Percentiles rank a stretch among this genome's conserved stretches.
Conservation (phyloP, 2,888 invertebrate species). For the Melipona bicolor region DNA sequence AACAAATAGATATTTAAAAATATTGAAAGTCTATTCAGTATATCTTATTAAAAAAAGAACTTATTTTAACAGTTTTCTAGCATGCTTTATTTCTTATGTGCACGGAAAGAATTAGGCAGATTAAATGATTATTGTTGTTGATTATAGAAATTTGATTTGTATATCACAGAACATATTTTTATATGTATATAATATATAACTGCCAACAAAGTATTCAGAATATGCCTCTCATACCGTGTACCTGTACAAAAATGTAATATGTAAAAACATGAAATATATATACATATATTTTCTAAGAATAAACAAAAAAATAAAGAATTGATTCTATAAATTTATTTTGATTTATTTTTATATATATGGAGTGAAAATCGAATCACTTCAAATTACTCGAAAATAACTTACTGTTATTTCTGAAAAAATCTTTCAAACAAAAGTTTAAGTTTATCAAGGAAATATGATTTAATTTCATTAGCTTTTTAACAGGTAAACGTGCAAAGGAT, state of each 20-base stretch:
- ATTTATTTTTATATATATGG: slow-evolving; percentile 70
- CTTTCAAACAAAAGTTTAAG: background rate
- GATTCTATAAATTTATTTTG: slow-evolving; percentile 68
- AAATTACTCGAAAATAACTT: no score
- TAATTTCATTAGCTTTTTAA: background rate
- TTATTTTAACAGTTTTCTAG: slow-evolving; percentile 27
- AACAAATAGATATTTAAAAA: slow-evolving; percentile 22
- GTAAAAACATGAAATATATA: slow-evolving; percentile 59
- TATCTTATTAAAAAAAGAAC: slow-evolving; percentile 13
- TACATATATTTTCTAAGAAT: slow-evolving; percentile 73
- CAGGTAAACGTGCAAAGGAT: background rate
- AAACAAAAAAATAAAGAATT: slow-evolving; percentile 61
- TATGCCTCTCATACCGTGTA: slow-evolving; percentile 65
- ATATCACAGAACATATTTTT: slow-evolving; percentile 64
- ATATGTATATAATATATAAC: slow-evolving; percentile 62
- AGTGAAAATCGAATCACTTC: background rate
- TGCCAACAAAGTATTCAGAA: slow-evolving; percentile 65
- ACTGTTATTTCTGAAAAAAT: background rate
- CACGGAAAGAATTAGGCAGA: slow-evolving; percentile 12
- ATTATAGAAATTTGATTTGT: slow-evolving; percentile 32
- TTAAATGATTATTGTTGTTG: slow-evolving; percentile 18
- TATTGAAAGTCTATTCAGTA: slow-evolving; percentile 26
- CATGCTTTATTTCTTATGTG: slow-evolving; percentile 12
- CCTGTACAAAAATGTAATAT: slow-evolving; percentile 62
- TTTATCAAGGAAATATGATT: background rate